Evolutionary conservation across 2,797 vertebrate genomes (phyloP).

Genomic region (Apogon talboti): DNA sequence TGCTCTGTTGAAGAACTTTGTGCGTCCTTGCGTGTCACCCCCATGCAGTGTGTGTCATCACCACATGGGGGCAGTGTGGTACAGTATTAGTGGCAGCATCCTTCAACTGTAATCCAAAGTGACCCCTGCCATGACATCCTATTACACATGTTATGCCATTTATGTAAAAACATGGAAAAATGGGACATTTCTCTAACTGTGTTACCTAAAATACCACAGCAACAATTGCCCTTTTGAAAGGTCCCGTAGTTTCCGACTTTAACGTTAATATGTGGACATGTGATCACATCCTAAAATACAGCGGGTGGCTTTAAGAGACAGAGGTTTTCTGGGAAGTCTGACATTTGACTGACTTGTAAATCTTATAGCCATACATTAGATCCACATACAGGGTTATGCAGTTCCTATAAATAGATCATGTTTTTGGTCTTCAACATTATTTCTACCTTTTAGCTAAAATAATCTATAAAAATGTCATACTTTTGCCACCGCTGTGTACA

Average conservation of each 20-base stretch:
- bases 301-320: conserved; percentile 28
- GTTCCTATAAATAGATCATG: conserved; percentile 15
- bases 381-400: conserved; percentile 15
- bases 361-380: conserved; percentile 36
- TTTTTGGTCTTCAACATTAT: background rate
- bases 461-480: conserved; percentile 2
- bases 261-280: conserved; percentile 53
- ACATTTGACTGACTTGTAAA: conserved; percentile 60
- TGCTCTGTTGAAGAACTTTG: background rate
- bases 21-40: background rate
- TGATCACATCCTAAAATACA: conserved; percentile 51
- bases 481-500: background rate
- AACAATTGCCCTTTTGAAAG: conserved; percentile 72
- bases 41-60: conserved; percentile 19
- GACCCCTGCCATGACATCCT: conserved; percentile 77
- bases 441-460: conserved; percentile 13
- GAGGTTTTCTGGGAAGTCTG: conserved; percentile 45
- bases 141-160: conserved; percentile 74
- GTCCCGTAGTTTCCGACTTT: conserved; percentile 47
- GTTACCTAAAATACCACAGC: conserved; percentile 77
- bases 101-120: conserved; percentile 71
- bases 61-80: conserved; percentile 73
- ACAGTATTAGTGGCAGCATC: conserved; percentile 44
- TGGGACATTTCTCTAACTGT: conserved; percentile 71
- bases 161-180: conserved; percentile 68